Evolutionary conservation across 1,140 invertebrate genomes (phyloP).

Genomic region (Orussus abietinus): DNA sequence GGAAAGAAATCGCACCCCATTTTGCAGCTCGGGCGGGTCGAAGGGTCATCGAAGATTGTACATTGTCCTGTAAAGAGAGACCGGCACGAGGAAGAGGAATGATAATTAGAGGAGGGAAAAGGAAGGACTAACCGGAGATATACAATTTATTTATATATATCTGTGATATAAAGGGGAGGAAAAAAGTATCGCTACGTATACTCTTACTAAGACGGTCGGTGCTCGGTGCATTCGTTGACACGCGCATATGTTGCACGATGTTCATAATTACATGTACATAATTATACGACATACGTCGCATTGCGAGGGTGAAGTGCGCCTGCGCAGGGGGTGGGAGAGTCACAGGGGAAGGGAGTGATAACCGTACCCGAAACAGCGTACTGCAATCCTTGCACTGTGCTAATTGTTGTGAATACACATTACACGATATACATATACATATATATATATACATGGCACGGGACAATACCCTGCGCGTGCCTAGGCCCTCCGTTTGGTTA

Average conservation of each 20-base stretch:
- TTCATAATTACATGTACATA: conserved; percentile 43
- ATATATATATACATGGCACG: conserved; percentile 41
- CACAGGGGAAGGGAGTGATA: conserved; percentile 5
- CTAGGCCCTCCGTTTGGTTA: conserved; percentile 39
- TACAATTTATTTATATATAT: conserved; percentile 63
- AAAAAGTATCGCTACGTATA: conserved; percentile 23
- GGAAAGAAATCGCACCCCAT: conserved; percentile 21
- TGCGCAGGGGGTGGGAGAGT: conserved; percentile 7
- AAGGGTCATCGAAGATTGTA: conserved; percentile 31
- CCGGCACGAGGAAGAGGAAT: conserved; percentile 1
- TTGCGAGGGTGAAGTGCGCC: neutral
- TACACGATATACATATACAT: conserved; percentile 22
- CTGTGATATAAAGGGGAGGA: conserved; percentile 59
- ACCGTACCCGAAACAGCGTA: neutral
- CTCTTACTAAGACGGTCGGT: conserved; percentile 31
- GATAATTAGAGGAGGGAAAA: conserved; percentile 8
- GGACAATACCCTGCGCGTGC: no score
- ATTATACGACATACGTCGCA: conserved; percentile 16
- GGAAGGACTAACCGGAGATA: no score
- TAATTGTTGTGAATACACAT: conserved; percentile 49
- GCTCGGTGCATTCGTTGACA: conserved; percentile 40
- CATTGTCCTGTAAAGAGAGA: conserved; percentile 47
- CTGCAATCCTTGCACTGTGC: conserved; percentile 6
- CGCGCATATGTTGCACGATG: conserved; percentile 28
- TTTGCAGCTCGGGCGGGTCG: conserved; percentile 22